A percentile compares a stretch with the other conserved stretches of the same genome.
Evolutionary conservation across 2,113 vertebrate species (phyloP).

Genomic region (Onychorhynchus coronatus): DNA sequence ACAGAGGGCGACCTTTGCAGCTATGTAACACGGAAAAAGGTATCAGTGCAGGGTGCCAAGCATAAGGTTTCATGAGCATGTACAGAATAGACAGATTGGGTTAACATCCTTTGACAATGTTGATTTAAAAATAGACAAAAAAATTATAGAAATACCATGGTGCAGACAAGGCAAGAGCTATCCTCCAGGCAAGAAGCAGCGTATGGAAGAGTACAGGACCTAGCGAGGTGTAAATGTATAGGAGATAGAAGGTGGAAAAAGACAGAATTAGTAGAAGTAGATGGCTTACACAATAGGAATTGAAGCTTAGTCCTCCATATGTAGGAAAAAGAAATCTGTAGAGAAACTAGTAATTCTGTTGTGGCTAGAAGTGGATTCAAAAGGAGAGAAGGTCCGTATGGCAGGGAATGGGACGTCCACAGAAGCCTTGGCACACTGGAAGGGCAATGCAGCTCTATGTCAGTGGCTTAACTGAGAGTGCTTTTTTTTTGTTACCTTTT

Average conservation of each 20-base stretch:
- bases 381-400: neutral
- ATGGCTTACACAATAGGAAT: neutral
- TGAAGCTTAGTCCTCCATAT: accelerated
- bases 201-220: neutral
- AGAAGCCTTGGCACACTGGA: accelerated
- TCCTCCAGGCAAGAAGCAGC: neutral
- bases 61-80: neutral
- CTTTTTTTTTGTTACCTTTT: neutral
- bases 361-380: neutral
- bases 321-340: neutral
- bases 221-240: neutral
- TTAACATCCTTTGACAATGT: neutral
- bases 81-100: neutral
- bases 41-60: neutral
- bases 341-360: neutral
- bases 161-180: neutral
- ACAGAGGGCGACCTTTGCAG: neutral
- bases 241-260: neutral
- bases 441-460: neutral
- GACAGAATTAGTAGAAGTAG: neutral
- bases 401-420: accelerated
- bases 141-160: neutral
- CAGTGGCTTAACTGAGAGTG: neutral
- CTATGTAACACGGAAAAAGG: neutral
- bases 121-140: neutral